Conservation (phyloP, 2,113 vertebrate genomes). For the Columba livia region DNA sequence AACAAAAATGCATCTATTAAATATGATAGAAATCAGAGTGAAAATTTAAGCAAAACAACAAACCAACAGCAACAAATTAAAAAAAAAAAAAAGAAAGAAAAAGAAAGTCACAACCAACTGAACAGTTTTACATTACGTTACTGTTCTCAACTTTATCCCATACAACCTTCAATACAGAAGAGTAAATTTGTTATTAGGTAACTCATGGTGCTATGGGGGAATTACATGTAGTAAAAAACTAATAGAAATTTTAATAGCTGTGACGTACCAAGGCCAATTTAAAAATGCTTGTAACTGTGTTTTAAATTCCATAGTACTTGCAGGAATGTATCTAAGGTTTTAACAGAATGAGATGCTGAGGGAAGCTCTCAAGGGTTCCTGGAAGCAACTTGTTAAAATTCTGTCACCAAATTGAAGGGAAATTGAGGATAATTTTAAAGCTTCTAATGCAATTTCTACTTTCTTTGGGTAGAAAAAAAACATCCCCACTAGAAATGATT, state of each 20-base stretch:
- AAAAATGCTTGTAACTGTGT: conserved; percentile 23
- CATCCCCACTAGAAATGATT: neutral
- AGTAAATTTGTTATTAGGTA: conserved; percentile 24
- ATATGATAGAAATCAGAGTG: neutral
- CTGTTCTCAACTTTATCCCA: neutral
- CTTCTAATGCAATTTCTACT: conserved; percentile 1
- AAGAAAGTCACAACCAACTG: neutral
- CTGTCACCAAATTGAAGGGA: conserved; percentile 37
- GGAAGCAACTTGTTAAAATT: conserved; percentile 57
- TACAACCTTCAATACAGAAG: neutral
- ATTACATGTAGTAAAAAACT: conserved; percentile 36
- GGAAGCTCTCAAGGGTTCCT: conserved; percentile 22
- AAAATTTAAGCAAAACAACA: neutral
- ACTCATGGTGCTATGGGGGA: conserved; percentile 8
- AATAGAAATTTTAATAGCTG: conserved; percentile 40
- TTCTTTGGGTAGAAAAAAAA: neutral
- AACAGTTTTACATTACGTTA: neutral
- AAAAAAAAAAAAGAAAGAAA: neutral
- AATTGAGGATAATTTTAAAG: conserved; percentile 49
- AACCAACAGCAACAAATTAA: neutral
- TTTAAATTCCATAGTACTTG: conserved; percentile 39
- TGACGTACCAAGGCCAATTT: neutral
- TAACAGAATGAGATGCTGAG: neutral
- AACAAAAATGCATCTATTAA: neutral
- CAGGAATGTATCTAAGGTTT: neutral